Evolutionary conservation across 2,797 vertebrate species (phyloP).

Genomic region (Premnoplex brunnescens): DNA sequence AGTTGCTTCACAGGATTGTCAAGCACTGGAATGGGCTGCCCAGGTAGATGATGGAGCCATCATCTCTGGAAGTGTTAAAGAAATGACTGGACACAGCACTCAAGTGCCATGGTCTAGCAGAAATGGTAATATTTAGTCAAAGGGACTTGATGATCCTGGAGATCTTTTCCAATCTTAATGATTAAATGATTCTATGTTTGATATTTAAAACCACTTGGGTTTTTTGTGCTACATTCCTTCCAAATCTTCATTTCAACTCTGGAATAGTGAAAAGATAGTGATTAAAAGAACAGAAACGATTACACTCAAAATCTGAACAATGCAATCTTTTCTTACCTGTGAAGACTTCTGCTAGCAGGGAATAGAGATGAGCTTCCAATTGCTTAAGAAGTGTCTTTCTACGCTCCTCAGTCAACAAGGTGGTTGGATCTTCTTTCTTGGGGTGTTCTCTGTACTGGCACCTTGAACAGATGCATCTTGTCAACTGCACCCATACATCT

Average conservation of each 20-base stretch:
- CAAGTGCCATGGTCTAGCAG: too few relatives aligned
- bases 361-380: neutral
- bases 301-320: neutral
- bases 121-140: accelerated
- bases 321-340: neutral
- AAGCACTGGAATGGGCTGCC: neutral
- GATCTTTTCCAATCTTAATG: neutral
- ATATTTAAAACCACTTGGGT: neutral
- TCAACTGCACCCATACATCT: neutral
- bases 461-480: neutral
- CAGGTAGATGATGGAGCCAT: neutral
- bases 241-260: neutral
- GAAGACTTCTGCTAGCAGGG: neutral
- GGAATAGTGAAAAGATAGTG: neutral
- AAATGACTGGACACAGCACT: neutral
- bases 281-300: neutral
- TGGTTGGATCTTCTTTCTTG: neutral
- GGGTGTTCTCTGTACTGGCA: neutral
- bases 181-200: neutral
- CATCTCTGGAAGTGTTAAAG: neutral
- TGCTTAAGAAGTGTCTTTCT: neutral
- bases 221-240: neutral
- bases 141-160: neutral
- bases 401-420: accelerated
- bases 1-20: neutral